These are phyloP conservation scores for Lucifuga dentata DNA, from an alignment of 2,113 vertebrate species.

Conservation along the genomic window DNA sequence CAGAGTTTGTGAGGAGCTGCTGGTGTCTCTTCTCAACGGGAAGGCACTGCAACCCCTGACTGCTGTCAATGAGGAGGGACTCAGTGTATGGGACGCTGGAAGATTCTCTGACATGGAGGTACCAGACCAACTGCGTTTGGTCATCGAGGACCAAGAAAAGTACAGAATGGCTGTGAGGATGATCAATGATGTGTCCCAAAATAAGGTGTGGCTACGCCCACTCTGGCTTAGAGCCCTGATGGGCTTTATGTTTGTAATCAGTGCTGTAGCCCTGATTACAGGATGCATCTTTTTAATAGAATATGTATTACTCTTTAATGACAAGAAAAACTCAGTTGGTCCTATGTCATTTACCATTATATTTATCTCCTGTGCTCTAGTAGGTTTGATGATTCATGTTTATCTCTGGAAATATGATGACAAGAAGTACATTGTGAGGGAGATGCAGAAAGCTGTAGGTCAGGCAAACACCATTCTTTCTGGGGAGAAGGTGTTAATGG, in stretches of 20 bases:
- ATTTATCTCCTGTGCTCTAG: background rate
- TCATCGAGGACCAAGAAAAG: slow-evolving; percentile 63
- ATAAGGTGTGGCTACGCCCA: slow-evolving; percentile 39
- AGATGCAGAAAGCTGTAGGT: slow-evolving; percentile 45
- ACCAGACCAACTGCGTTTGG: slow-evolving; percentile 65
- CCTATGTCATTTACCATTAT: too few species aligned
- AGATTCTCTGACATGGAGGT: slow-evolving; percentile 69
- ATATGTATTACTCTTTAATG: too few species aligned
- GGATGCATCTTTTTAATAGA: accelerated
- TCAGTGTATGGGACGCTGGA: slow-evolving; percentile 58
- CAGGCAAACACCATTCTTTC: slow-evolving; percentile 65
- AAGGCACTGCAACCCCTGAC: slow-evolving; percentile 67
- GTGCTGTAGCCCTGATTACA: accelerated
- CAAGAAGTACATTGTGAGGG: slow-evolving; percentile 28
- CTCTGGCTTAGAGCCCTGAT: slow-evolving; percentile 14
- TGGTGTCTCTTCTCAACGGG: slow-evolving; percentile 78
- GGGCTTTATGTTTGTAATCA: background rate
- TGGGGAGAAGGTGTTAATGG: slow-evolving; percentile 64
- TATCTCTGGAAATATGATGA: slow-evolving; percentile 20
- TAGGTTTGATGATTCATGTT: background rate
- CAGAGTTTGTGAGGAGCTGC: slow-evolving; percentile 76
- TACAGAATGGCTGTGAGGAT: slow-evolving; percentile 60
- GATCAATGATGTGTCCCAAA: slow-evolving; percentile 56
- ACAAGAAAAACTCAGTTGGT: too few species aligned
- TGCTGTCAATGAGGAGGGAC: slow-evolving; percentile 58